Conservation (phyloP, 2,797 vertebrate genomes). For the Poeciliopsis gracilis region DNA sequence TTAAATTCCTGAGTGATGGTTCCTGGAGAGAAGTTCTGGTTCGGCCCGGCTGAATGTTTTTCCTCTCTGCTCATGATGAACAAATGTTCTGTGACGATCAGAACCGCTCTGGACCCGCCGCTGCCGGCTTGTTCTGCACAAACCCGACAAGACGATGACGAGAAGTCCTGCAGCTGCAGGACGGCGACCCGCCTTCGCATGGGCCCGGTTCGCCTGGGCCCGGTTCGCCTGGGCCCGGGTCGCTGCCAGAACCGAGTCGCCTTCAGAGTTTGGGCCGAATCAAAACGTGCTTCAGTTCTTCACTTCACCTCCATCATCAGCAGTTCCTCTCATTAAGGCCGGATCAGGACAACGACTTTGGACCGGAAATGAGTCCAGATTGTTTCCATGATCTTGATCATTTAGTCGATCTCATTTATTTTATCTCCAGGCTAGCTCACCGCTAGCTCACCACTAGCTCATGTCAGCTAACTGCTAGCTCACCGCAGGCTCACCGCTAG, state of each 20-base stretch:
- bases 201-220: neutral
- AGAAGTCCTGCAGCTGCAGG: neutral
- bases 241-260: neutral
- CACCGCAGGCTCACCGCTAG: no score
- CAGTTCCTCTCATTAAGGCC: no score
- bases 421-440: no score
- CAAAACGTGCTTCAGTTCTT: neutral
- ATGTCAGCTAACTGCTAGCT: no score
- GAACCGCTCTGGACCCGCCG: neutral
- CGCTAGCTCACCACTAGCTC: no score
- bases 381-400: no score
- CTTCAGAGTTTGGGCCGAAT: neutral
- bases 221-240: neutral
- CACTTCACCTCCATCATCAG: neutral
- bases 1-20: neutral
- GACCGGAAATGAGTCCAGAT: no score
- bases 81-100: conserved; percentile 17
- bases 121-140: neutral
- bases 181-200: neutral
- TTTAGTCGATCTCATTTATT: no score
- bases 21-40: neutral
- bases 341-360: neutral
- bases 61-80: neutral
- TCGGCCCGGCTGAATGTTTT: neutral
- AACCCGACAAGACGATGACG: no score